Base-by-base conservation (phyloP, 2,888 invertebrate species). In the Monochamus alternatus region DNA sequence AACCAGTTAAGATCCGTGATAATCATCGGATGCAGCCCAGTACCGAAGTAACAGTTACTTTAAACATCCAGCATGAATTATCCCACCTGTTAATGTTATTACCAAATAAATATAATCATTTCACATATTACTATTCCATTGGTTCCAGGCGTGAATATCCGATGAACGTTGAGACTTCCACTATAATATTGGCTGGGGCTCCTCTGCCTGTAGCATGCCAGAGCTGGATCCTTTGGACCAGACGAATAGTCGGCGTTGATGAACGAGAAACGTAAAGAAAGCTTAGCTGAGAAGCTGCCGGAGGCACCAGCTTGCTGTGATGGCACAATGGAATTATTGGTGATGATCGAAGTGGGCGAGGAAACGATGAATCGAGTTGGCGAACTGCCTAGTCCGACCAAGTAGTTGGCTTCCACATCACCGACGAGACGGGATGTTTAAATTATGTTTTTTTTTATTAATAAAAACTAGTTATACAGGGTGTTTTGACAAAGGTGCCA, bases 221-320 rank as follows among this genome's bases (percentile, higher is more conserved):
- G 69, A 60, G 31, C 69, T 60, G 30, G 32, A 38, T 69, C 44
- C 31, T 30, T 8, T 69, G 47, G 69, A 22, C 60, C 69, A 60
- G 7, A n/a, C 7, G 9, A 69, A 51, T n/a, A 22, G 38, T 60
- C 8, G 4, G 14, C 47, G 47, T 60, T n/a, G 10, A n/a, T 12
- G 30, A 44, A 60, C 47, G 9, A 14, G 3, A 30, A 3, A 7
- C n/a, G 43, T 14, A 7, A 32, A 2, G n/a, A 31, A 30, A n/a
- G 30, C 60, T 12, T 9, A 14, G 31, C 69, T 43, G 69, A 47
- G 10, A 30, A 1, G 60, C 60, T 60, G 30, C 8, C 30, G 12
- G 75, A 77, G 77, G 73, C 58, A 77, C 75, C 75, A 77, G 77
- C 77, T 63, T 74, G 78, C 70, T 74, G 60, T 74, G 72, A 64